Evolutionary conservation across 2,888 invertebrate genomes (phyloP), one percentile per base, ranked within the genome.

Genomic region (Ochropleura plecta): DNA sequence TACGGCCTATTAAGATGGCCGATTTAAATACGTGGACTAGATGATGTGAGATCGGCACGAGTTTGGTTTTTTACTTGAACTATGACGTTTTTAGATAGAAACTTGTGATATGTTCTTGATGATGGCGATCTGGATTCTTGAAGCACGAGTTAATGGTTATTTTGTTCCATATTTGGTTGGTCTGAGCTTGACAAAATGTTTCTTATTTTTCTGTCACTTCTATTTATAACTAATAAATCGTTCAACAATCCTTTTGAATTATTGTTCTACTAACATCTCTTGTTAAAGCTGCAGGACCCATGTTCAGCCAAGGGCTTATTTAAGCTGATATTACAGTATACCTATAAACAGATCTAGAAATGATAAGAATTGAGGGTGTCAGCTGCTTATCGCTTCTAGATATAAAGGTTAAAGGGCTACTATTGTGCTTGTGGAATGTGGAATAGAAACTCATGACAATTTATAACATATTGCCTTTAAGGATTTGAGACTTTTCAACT

Each of bases 1-100:
- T 76, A 84, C 80, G 84, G 86, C 82, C 87, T 82, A 86, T 82
- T 83, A 86, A 88, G 88, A 88, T 88, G 88, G 81, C 76, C 86
- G 82, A 87, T 87, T 78, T 88, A 87, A 87, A 86, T 88, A 86
- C 81, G 83, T 85, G 80, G 63, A 78, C 74, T 84, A 87, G 79
- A 84, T 87, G 78, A 82, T 81, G 76, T 51, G 75, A 74, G 87
- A 82, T 86, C 84, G 64, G 82, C 86, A 86, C 84, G 84, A 86
- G 70, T 79, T 73, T 9, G 70, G 71, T 79, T 84, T 85, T 86
- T 86, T 78, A 74, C 84, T 72, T 76, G 67, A 70, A 77, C 71
- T 83, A 71, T 82, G 69, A 83, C 18, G 72, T 79, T 84, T 85
- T 83, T 66, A 83, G 84, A 85, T 84, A 72, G 72, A 83, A 78